Conservation (phyloP, 1,140 invertebrate genomes). For the Uloborus diversus region DNA sequence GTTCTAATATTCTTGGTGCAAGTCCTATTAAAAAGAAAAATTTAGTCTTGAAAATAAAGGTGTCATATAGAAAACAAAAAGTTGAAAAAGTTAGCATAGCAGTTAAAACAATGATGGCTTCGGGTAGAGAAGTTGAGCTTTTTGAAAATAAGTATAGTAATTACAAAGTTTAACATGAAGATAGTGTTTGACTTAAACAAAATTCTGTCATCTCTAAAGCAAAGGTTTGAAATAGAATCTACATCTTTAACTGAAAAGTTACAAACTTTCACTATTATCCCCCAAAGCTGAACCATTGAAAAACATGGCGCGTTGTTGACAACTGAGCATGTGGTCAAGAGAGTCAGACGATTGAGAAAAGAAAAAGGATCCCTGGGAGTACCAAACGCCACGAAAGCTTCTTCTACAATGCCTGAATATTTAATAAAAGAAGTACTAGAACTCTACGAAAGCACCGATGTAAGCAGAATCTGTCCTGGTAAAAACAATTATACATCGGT, state of each 20-base stretch:
- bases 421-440: constrained; percentile 3
- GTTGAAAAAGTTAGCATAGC: neutral
- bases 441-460: neutral
- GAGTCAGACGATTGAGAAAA: neutral
- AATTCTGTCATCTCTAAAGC: neutral
- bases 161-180: neutral
- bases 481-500: neutral
- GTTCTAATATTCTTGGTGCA: neutral
- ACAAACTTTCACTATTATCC: constrained; percentile 1
- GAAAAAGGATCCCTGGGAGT: neutral
- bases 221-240: too few relatives aligned
- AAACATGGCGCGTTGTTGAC: neutral
- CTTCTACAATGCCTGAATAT: neutral
- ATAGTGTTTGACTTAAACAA: constrained; percentile 1
- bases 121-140: neutral
- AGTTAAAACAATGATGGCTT: too few relatives aligned
- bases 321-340: neutral
- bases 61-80: constrained; percentile 7
- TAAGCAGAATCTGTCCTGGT: neutral
- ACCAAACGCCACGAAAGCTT: neutral
- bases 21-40: constrained; percentile 2
- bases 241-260: constrained; percentile 4
- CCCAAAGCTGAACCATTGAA: constrained; percentile 7
- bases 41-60: neutral
- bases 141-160: neutral